Conservation (phyloP, 2,797 vertebrate species). For the Caiman crocodilus region DNA sequence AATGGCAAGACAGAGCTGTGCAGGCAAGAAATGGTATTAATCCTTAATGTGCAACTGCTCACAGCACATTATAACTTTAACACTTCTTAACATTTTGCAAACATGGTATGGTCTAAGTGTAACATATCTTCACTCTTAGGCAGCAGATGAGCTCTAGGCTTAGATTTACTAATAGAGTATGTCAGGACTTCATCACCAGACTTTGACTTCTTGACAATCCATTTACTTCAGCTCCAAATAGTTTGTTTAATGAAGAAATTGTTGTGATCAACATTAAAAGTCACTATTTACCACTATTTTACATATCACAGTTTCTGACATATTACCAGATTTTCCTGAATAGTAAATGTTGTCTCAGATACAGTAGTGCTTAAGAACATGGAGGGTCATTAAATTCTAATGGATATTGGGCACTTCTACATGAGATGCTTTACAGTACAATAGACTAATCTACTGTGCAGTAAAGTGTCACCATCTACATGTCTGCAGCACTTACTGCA, state of each 20-base stretch:
- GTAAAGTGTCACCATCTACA: too few relatives aligned
- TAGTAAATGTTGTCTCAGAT: neutral
- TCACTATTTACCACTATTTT: neutral
- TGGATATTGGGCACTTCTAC: too few relatives aligned
- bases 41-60: too few relatives aligned
- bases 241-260: neutral
- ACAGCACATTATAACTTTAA: too few relatives aligned
- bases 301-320: rapidly evolving
- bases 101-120: too few relatives aligned
- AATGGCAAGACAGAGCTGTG: too few relatives aligned
- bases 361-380: neutral
- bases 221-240: neutral
- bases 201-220: neutral
- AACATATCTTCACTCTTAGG: neutral
- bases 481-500: too few relatives aligned
- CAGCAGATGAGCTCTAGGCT: neutral
- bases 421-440: too few relatives aligned
- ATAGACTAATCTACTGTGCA: too few relatives aligned
- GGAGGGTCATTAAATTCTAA: neutral
- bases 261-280: neutral
- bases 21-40: too few relatives aligned
- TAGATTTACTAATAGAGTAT: neutral
- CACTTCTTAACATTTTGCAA: too few relatives aligned
- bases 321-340: neutral
- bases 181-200: neutral